phyloP scores from a whole-genome alignment of 2,797 vertebrate genomes.

The Austrolebias charrua region DNA sequence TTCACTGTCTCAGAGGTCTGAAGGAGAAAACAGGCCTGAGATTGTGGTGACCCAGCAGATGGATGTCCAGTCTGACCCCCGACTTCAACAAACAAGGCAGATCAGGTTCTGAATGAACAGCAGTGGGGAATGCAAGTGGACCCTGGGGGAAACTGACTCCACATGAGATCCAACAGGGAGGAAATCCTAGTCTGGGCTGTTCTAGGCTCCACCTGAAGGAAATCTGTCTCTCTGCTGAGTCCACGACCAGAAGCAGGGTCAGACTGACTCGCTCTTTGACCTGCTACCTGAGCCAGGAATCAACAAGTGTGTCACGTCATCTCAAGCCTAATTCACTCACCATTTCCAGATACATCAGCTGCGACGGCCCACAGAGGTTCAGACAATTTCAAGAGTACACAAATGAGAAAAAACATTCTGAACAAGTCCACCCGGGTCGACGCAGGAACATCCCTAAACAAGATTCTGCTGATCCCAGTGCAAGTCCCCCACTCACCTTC shows the following conservation, averaged over 20 bases:
- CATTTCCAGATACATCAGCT: conserved; percentile 24
- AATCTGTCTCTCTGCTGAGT: conserved; percentile 9
- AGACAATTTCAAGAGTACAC: not conserved
- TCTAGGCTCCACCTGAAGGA: conserved; percentile 12
- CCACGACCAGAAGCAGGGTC: conserved; percentile 1
- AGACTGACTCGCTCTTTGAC: not conserved
- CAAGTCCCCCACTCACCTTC: conserved; percentile 65
- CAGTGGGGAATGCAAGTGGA: conserved; percentile 29
- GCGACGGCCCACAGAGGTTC: not conserved
- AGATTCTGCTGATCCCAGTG: not conserved
- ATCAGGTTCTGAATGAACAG: conserved; percentile 63
- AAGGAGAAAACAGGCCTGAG: conserved; percentile 19
- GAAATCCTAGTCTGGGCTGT: conserved; percentile 24
- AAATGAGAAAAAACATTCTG: not conserved
- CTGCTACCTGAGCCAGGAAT: conserved; percentile 23
- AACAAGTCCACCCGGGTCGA: too few relatives aligned
- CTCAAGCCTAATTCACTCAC: conserved; percentile 24
- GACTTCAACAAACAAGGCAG: conserved; percentile 53
- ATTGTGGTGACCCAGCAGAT: conserved; percentile 55
- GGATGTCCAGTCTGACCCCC: conserved; percentile 35
- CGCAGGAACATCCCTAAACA: not conserved
- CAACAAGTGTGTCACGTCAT: not conserved
- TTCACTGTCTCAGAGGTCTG: conserved; percentile 24
- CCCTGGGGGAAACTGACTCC: conserved; percentile 26
- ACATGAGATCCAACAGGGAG: conserved; percentile 24